A percentile compares a stretch with the other conserved stretches of the same genome.
Evolutionary conservation across 2,888 invertebrate species (phyloP).

Genomic region (Lutraria lutraria): DNA sequence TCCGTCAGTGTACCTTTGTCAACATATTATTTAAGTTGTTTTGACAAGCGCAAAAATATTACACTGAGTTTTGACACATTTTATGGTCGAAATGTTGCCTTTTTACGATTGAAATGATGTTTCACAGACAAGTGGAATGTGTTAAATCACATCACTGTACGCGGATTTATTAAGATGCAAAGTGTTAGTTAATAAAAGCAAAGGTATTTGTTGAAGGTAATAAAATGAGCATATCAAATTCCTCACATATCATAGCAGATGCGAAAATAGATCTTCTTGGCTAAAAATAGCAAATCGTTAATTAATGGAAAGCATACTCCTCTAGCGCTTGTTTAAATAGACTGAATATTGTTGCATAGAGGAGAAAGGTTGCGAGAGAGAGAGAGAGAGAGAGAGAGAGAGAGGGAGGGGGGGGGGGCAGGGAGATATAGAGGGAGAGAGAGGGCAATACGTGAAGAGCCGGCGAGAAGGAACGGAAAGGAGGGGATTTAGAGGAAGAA

Average conservation of each 20-base stretch:
- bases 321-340: neutral
- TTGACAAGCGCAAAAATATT: neutral
- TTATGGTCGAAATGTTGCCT: neutral
- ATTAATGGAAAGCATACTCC: neutral
- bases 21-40: neutral
- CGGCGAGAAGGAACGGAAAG: neutral
- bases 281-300: neutral
- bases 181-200: no score
- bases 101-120: neutral
- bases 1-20: neutral
- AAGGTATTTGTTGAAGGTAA: neutral
- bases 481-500: no score
- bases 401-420: neutral
- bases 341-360: neutral
- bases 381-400: neutral
- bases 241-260: neutral
- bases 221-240: neutral
- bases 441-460: neutral
- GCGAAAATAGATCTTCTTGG: neutral
- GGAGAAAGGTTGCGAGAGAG: no score
- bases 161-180: no score
- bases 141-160: neutral
- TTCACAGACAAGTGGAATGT: neutral
- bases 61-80: neutral
- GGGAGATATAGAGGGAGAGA: neutral